Percentiles rank a stretch among this genome's conserved stretches.
Evolutionary conservation across 2,113 vertebrate species (phyloP).

Genomic region (Melanostigma gelatinosum): DNA sequence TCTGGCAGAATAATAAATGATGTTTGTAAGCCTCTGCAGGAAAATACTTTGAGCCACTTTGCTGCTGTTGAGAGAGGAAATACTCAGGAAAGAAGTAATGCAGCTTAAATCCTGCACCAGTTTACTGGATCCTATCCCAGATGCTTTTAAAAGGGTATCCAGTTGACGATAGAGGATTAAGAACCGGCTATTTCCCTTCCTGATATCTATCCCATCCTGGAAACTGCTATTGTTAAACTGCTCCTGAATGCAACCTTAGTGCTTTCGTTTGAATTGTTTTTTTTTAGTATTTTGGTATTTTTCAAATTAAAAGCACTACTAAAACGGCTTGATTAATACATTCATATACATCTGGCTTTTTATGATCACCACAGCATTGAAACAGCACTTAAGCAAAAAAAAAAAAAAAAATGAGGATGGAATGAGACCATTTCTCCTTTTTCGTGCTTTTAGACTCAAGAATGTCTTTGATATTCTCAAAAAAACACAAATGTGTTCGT

Average conservation of each 20-base stretch:
- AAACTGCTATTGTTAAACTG: constrained; percentile 9
- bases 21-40: constrained; percentile 39
- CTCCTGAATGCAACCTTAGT: neutral
- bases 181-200: neutral
- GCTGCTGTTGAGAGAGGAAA: constrained; percentile 25
- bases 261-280: neutral
- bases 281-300: too few species aligned
- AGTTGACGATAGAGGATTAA: constrained; percentile 30
- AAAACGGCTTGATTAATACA: neutral
- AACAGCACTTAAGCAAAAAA: neutral
- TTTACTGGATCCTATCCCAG: constrained; percentile 41
- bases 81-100: constrained; percentile 18
- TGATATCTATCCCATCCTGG: constrained; percentile 2
- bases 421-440: neutral
- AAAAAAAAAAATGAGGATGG: neutral
- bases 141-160: constrained; percentile 30
- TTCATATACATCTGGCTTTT: neutral
- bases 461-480: neutral
- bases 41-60: constrained; percentile 43
- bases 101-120: constrained; percentile 46
- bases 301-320: constrained; percentile 1
- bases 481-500: neutral
- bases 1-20: constrained; percentile 20
- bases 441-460: neutral
- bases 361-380: neutral